Evolutionary conservation across 2,113 vertebrate species (phyloP), one percentile per base, ranked within the genome.

Genomic region (Cephalophus harveyi): DNA sequence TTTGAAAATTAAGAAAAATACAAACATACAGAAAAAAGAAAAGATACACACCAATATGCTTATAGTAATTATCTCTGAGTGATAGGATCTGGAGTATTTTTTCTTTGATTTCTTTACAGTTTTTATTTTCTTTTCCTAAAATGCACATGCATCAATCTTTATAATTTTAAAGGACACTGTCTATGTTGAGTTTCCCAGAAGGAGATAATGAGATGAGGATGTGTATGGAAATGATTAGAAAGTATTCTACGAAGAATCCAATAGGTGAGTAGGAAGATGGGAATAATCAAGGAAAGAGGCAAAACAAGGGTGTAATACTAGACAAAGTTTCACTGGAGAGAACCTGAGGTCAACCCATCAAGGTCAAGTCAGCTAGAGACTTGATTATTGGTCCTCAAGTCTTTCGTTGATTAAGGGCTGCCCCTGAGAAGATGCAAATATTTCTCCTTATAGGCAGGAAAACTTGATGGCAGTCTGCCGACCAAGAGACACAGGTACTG

Each of bases 1-100:
- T 97, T 94, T 76, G 28, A 92, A 97, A 87, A 54, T 95, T 81
- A 92, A 84, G 55, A 96, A 78, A 60, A 62, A 78, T 10, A 91
- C 30, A 43, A 6, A 76, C 3, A 95, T 27, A 81, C 21, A n/a
- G 12, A 19, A 7, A 48, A 84, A 57, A 84, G 71, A 87, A 78
- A 81, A 54, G 1, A 84, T 40, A 74, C 4, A 94, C 2, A 10
- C 21, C 27, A 87, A 33, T 52, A 43, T 52, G 21, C 40, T 82
- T 86, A 33, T 11, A 67, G 21, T 86, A 14, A 96, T 74, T 62
- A 54, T 5, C 55, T 95, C 23, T 74, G 19, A 19, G 57, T 59
- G 17, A 46, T 92, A 91, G 62, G 33, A 43, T 21, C 7, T 90
- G 30, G 16, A 86, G 7, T 96, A 89, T 62, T 78, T 94, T 76